A percentile compares a stretch with the other conserved stretches of the same genome.
Evolutionary conservation across 2,797 vertebrate genomes (phyloP).

Genomic region (Toxotes lorentzi): DNA sequence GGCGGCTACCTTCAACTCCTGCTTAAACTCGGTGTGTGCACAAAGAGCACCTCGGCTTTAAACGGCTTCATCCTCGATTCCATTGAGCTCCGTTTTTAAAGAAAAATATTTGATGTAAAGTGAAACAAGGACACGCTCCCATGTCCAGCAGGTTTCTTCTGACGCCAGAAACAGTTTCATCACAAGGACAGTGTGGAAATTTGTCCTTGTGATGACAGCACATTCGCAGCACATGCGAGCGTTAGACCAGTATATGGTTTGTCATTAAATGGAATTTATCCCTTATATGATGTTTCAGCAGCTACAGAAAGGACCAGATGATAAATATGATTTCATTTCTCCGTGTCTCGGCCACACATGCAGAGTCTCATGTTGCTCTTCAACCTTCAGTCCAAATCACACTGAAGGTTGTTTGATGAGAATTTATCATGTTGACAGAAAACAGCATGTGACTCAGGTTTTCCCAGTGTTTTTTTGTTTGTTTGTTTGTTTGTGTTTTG

Average conservation of each 20-base stretch:
- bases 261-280: too few species aligned
- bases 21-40: background rate
- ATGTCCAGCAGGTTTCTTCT: slow-evolving; percentile 15
- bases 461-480: too few species aligned
- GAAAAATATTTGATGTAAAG: background rate
- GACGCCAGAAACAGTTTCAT: slow-evolving; percentile 35
- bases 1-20: slow-evolving; percentile 11
- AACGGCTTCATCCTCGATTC: slow-evolving; percentile 35
- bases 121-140: slow-evolving; percentile 1
- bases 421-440: too few species aligned
- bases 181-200: background rate
- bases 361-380: too few species aligned
- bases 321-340: too few species aligned
- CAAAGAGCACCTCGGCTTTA: slow-evolving; percentile 12
- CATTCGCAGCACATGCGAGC: background rate
- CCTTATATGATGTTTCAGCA: background rate
- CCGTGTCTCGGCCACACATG: too few species aligned
- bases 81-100: background rate
- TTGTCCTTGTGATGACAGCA: too few species aligned
- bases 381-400: too few species aligned
- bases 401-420: too few species aligned
- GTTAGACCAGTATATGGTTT: background rate
- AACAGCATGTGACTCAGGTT: too few species aligned
- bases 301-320: too few species aligned
- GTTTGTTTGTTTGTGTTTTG: too few species aligned